Evolutionary conservation across 2,113 vertebrate species (phyloP).

Genomic region (Ailuropoda melanoleuca): DNA sequence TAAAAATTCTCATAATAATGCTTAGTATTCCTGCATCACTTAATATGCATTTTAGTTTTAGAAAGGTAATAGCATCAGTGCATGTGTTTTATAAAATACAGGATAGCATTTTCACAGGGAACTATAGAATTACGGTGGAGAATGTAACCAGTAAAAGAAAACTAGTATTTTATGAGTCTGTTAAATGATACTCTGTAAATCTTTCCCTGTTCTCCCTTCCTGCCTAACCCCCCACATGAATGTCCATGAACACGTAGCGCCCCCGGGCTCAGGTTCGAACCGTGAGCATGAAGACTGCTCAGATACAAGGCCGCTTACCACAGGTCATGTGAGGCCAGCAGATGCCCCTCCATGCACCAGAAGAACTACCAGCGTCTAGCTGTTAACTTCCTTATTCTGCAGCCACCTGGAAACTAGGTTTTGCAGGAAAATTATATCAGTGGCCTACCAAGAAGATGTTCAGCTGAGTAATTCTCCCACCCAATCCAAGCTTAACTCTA

Average conservation of each 20-base stretch:
- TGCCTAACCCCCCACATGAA: too few species aligned
- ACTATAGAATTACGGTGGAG: not conserved
- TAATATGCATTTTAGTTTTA: not conserved
- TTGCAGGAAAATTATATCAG: not conserved
- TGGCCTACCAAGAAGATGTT: not conserved
- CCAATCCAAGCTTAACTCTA: not conserved
- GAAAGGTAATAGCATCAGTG: not conserved
- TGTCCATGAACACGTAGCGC: too few species aligned
- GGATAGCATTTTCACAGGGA: not conserved
- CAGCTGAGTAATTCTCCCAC: not conserved
- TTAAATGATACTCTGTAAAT: not conserved
- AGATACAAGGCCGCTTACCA: not conserved
- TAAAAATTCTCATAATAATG: not conserved
- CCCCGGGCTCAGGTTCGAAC: not conserved
- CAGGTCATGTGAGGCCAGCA: fast-evolving
- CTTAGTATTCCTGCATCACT: not conserved
- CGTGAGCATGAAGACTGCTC: not conserved
- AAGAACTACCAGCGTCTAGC: not conserved
- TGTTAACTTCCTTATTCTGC: not conserved
- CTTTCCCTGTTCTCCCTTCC: not conserved
- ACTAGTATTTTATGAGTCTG: not conserved
- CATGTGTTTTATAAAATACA: not conserved
- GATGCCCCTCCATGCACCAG: not conserved
- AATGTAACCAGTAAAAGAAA: not conserved
- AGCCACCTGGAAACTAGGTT: not conserved